phyloP scores from a whole-genome alignment of 2,113 vertebrate species.

The Rhipidura dahli region DNA sequence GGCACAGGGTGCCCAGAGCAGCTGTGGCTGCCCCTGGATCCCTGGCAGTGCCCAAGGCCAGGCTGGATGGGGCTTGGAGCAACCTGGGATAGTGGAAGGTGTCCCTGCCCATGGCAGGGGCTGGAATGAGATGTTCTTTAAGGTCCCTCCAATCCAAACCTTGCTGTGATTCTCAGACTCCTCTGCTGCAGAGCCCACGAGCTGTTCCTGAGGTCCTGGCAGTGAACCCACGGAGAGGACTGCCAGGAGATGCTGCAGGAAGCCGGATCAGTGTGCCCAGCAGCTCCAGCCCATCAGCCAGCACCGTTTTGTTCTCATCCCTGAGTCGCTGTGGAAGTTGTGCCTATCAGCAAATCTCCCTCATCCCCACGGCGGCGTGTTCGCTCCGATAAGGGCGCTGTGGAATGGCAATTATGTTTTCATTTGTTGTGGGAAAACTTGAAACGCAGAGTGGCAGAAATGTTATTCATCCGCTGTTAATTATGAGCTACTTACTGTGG shows the following conservation, averaged over 20 bases:
- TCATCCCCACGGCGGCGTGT: neutral
- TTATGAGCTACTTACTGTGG: constrained; percentile 8
- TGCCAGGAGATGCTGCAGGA: neutral
- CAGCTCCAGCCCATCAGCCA: neutral
- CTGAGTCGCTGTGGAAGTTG: neutral
- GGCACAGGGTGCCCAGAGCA: neutral
- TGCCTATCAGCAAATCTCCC: neutral
- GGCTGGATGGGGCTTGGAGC: fast-evolving
- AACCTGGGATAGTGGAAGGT: fast-evolving
- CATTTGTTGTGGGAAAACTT: constrained; percentile 47
- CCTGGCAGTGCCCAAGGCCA: neutral
- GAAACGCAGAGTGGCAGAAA: constrained; percentile 22
- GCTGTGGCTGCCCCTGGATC: neutral
- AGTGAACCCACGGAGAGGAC: neutral
- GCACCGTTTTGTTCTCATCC: neutral
- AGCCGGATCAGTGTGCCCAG: fast-evolving
- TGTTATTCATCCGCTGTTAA: constrained; percentile 16
- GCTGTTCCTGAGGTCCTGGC: neutral
- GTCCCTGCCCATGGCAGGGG: neutral
- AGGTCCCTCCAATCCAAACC: neutral
- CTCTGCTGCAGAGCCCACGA: neutral
- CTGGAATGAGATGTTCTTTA: fast-evolving
- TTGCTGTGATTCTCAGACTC: neutral
- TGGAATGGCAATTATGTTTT: constrained; percentile 42
- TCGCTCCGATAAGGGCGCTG: neutral